A percentile compares a stretch with the other conserved stretches of the same genome.
Evolutionary conservation across 2,797 vertebrate species (phyloP).

Genomic region (Pseudochaenichthys georgianus): DNA sequence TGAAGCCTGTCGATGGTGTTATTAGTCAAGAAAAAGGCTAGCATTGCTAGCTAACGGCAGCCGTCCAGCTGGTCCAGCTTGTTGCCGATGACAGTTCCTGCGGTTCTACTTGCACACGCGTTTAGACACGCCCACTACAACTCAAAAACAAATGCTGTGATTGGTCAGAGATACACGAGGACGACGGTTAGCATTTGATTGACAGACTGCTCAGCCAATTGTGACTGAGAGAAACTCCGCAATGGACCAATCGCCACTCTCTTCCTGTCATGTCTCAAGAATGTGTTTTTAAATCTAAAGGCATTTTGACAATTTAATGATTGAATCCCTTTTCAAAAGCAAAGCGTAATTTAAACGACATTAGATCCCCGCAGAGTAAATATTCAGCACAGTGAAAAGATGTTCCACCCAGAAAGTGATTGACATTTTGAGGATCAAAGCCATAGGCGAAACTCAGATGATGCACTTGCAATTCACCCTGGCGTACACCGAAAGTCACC

Average conservation of each 20-base stretch:
- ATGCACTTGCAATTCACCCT: neutral
- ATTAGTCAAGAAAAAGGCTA: constrained; percentile 41
- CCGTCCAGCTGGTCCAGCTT: constrained; percentile 27
- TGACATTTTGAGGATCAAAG: constrained; percentile 59
- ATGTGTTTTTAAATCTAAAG: neutral
- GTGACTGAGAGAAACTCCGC: neutral
- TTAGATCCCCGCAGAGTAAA: neutral
- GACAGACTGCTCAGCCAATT: constrained; percentile 53
- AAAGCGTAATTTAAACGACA: neutral
- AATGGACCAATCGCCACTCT: constrained; percentile 70
- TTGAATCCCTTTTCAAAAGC: neutral
- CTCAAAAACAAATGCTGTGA: constrained; percentile 83
- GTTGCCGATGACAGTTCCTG: constrained; percentile 71
- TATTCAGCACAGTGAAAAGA: constrained; percentile 4
- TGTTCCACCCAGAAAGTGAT: constrained; percentile 47
- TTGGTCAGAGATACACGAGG: constrained; percentile 66
- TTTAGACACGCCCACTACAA: constrained; percentile 75
- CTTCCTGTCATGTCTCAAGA: constrained; percentile 44
- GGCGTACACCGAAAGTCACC: constrained; percentile 8
- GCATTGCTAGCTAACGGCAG: constrained; percentile 62
- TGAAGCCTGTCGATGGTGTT: constrained; percentile 44
- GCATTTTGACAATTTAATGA: fast-evolving
- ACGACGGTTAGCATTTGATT: constrained; percentile 54
- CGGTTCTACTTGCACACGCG: constrained; percentile 61
- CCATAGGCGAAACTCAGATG: neutral